phyloP scores from a whole-genome alignment of 2,113 vertebrate species.

The Rhadina sibilatrix region DNA sequence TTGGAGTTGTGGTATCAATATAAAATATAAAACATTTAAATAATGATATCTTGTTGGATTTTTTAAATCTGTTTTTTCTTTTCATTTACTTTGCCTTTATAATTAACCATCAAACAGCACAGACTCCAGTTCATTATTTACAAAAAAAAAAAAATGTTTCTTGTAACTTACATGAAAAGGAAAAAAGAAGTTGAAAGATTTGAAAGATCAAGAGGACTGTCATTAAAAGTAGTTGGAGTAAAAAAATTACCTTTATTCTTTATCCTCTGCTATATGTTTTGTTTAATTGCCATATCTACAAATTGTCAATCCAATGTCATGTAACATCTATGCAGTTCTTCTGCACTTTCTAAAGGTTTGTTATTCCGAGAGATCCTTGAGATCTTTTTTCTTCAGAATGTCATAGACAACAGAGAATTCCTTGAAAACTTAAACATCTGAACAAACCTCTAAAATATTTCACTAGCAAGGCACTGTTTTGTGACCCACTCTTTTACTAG shows the following conservation, averaged over 20 bases:
- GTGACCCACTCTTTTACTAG: not conserved
- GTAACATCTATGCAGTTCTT: not conserved
- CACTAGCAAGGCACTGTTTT: not conserved
- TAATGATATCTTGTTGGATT: fast-evolving
- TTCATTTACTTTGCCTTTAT: not conserved
- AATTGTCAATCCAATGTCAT: not conserved
- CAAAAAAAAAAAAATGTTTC: not conserved
- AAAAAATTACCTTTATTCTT: not conserved
- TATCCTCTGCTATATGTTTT: not conserved
- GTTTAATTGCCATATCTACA: not conserved
- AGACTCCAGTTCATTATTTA: not conserved
- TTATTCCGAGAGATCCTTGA: not conserved
- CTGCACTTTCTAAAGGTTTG: not conserved
- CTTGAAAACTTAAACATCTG: not conserved
- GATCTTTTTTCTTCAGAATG: not conserved
- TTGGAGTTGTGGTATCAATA: not conserved
- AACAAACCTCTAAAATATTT: not conserved
- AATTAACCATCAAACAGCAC: not conserved
- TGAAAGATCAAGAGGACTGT: not conserved
- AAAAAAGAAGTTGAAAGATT: not conserved
- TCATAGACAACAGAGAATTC: not conserved
- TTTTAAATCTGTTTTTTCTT: not conserved
- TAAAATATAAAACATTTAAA: not conserved
- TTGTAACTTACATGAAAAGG: not conserved
- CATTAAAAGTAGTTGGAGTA: not conserved